Percentiles rank a stretch among this genome's conserved stretches.
These are phyloP conservation scores for Rhingia campestris DNA, from an alignment of 2,888 invertebrate genomes.

Conservation along the genomic window DNA sequence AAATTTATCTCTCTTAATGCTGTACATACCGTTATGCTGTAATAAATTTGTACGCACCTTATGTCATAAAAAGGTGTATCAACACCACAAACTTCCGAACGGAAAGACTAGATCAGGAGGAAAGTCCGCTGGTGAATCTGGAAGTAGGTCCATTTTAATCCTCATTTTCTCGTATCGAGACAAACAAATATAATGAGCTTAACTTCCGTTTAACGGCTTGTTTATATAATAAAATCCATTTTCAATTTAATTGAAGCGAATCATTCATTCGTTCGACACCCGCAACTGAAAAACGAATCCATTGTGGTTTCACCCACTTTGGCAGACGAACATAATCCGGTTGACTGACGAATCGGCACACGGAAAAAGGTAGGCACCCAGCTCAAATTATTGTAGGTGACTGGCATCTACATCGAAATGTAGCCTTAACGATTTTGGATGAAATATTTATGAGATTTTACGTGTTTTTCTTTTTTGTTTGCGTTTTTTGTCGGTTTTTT, in stretches of 20 bases:
- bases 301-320: slow-evolving; percentile 7
- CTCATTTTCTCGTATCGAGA: background rate
- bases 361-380: too few relatives aligned
- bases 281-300: background rate
- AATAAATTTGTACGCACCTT: background rate
- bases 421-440: too few relatives aligned
- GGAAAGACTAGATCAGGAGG: slow-evolving; percentile 1
- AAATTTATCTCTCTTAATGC: too few relatives aligned
- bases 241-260: slow-evolving; percentile 1
- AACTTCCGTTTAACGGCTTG: slow-evolving; percentile 2
- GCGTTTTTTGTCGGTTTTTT: too few relatives aligned
- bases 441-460: too few relatives aligned
- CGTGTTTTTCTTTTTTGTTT: too few relatives aligned
- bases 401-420: too few relatives aligned
- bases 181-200: slow-evolving; percentile 3
- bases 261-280: background rate
- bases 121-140: background rate
- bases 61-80: background rate
- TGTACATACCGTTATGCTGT: background rate
- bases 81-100: background rate
- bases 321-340: background rate
- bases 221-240: background rate
- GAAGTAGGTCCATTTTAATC: background rate
- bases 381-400: too few relatives aligned
- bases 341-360: too few relatives aligned